Base-by-base conservation (phyloP, 2,888 invertebrate genomes). In the Spodoptera littoralis region DNA sequence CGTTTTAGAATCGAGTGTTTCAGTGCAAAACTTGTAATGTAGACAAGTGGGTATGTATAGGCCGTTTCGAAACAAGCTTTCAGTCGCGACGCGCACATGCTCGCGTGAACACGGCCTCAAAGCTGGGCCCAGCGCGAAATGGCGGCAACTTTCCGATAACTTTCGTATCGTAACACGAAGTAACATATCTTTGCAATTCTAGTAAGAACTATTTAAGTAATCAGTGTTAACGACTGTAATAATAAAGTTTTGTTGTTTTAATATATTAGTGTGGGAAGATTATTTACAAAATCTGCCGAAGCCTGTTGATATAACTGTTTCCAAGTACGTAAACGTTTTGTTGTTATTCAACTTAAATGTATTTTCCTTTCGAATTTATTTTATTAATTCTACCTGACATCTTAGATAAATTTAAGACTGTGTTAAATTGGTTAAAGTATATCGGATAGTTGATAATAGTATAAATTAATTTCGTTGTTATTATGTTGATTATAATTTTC, bases 71-170 rank as follows among this genome's bases (percentile, higher is more conserved):
- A 88, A 87, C 85, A 85, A 86, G 87, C 84, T 81, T 92, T 92
- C 90, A 94, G 94, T 94, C 85, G 90, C 88, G 80, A 88, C 90
- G 91, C 93, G 93, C 88, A 87, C 85, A 89, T 90, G 87, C 84
- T 84, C 84, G 88, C 88, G 92, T 85, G 87, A 80, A 86, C 88
- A 87, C 88, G 84, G 76, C 76, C 79, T 73, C 80, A 75, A 69
- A 83, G 86, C 73, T 74, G 73, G 77, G 68, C 48, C 83, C 73
- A 63, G 77, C 84, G 84, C 80, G 85, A 84, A 84, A 87, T 89
- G 90, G 88, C 88, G 89, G 87, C 87, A 94, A 94, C 90, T 93
- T 94, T 93, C 66, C 88, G 89, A 87, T 81, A 89, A 88, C 87
- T 86, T 86, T 80, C 88, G 87, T 89, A 89, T 82, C 85, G 79